Percentiles rank a stretch among this genome's conserved stretches.
phyloP scores from a whole-genome alignment of 1,140 invertebrate genomes.

The Lanistes nyassanus region DNA sequence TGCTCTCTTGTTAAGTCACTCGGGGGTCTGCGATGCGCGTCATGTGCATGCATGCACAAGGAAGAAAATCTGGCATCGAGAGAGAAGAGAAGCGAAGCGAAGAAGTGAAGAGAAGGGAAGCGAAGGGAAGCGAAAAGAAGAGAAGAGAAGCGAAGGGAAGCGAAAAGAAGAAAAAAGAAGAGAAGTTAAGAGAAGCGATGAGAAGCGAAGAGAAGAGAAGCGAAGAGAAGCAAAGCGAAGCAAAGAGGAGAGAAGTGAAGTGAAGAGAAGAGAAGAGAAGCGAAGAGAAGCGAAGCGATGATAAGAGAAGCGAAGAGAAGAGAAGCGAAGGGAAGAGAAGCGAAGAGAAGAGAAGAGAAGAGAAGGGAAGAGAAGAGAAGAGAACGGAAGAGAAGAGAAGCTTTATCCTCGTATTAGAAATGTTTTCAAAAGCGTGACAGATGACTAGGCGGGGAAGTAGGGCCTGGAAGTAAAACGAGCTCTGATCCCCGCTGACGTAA shows the following conservation, averaged over 20 bases:
- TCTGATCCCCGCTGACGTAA: no score
- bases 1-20: not conserved
- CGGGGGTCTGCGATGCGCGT: not conserved
- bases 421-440: not conserved
- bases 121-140: not conserved
- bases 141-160: slow-evolving; percentile 4
- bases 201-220: no score
- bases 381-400: no score
- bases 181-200: not conserved
- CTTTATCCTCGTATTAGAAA: not conserved
- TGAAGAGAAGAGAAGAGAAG: not conserved
- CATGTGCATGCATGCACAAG: not conserved
- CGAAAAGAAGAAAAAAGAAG: not conserved
- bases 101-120: slow-evolving; percentile 11
- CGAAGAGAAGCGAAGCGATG: not conserved
- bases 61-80: slow-evolving; percentile 15
- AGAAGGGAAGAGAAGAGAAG: no score
- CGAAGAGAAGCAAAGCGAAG: not conserved
- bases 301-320: no score
- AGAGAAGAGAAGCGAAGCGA: slow-evolving; percentile 16
- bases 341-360: not conserved
- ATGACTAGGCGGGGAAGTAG: no score
- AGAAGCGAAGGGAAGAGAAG: not conserved
- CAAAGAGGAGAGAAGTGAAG: not conserved
- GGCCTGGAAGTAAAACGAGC: no score